These are phyloP conservation scores for Sepiola atlantica DNA, from an alignment of 2,888 invertebrate species.

Conservation along the genomic window DNA sequence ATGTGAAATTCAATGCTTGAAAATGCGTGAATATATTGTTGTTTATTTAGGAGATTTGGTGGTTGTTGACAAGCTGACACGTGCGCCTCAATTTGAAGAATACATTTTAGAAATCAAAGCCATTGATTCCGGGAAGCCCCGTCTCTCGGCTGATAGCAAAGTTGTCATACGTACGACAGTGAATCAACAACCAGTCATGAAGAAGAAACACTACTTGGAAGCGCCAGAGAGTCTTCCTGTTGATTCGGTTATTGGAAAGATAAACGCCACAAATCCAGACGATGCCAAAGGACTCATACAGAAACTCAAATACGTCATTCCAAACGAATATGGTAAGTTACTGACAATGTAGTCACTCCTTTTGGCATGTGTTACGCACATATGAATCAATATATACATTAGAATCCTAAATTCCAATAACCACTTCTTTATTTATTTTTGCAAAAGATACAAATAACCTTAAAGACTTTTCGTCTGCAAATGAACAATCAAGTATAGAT, in stretches of 20 bases:
- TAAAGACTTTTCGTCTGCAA: too few relatives aligned
- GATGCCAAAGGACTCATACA: conserved; percentile 37
- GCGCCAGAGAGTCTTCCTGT: conserved; percentile 48
- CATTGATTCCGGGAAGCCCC: conserved; percentile 47
- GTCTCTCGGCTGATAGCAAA: not conserved
- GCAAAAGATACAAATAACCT: too few relatives aligned
- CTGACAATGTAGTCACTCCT: not conserved
- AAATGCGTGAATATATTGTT: not conserved
- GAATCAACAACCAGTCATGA: conserved; percentile 47
- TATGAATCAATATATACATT: too few relatives aligned
- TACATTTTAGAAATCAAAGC: conserved; percentile 47
- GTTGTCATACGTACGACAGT: conserved; percentile 45
- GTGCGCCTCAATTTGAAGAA: conserved; percentile 43
- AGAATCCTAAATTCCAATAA: too few relatives aligned
- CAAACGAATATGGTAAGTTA: conserved; percentile 37
- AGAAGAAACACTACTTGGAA: conserved; percentile 35
- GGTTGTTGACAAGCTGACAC: conserved; percentile 43
- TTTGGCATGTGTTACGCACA: too few relatives aligned
- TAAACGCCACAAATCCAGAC: conserved; percentile 52
- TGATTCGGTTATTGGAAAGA: conserved; percentile 50
- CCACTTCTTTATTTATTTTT: too few relatives aligned
- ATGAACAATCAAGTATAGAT: too few relatives aligned
- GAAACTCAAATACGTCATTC: conserved; percentile 42
- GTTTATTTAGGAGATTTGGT: conserved; percentile 34
- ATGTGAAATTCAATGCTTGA: not conserved